These are phyloP conservation scores for Stenodera caucasica DNA, from an alignment of 2,888 invertebrate species.

Conservation along the genomic window DNA sequence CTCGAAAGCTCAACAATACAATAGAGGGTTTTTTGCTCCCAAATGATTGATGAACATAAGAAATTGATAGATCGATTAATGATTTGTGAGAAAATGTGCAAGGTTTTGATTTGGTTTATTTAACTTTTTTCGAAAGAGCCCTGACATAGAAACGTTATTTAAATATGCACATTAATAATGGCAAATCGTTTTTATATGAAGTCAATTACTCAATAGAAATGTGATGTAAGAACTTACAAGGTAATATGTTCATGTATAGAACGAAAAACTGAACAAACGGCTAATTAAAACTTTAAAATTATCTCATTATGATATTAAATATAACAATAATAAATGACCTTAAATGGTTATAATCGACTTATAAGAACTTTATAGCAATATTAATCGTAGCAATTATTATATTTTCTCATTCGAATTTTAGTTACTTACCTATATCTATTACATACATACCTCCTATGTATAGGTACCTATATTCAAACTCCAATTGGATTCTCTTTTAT, in stretches of 20 bases:
- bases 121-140: conserved; percentile 12
- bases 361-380: too few species aligned
- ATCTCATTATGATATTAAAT: not conserved
- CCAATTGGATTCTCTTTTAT: not conserved
- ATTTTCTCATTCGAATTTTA: too few species aligned
- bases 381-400: too few species aligned
- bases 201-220: conserved; percentile 38
- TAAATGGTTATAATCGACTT: not conserved
- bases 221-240: conserved; percentile 36
- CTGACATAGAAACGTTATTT: conserved; percentile 27
- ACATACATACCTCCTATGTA: too few species aligned
- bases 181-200: conserved; percentile 34
- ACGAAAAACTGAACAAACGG: conserved; percentile 16
- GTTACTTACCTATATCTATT: too few species aligned
- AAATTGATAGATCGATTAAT: conserved; percentile 14
- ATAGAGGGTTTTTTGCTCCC: not conserved
- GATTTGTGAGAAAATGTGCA: conserved; percentile 22
- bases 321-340: not conserved
- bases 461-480: too few species aligned
- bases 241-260: conserved; percentile 21
- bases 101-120: conserved; percentile 11
- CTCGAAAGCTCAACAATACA: not conserved
- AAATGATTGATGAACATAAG: not conserved
- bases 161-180: conserved; percentile 31
- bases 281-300: conserved; percentile 14